A percentile compares a stretch with the other conserved stretches of the same genome.
phyloP scores from a whole-genome alignment of 1,140 invertebrate species.

The Hesperophylax magnus region DNA sequence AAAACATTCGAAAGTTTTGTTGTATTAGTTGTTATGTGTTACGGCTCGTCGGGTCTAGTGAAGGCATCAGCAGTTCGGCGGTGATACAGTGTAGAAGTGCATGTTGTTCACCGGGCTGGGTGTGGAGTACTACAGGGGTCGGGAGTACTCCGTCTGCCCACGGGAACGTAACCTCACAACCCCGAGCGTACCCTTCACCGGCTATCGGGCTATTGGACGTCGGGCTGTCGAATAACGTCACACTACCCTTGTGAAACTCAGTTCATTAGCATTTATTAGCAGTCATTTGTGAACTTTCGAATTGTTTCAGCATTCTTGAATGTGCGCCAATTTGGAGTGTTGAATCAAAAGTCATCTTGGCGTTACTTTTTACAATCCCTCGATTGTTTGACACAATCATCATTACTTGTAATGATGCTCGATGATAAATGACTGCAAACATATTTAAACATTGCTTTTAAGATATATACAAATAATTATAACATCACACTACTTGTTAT shows the following conservation, averaged over 20 bases:
- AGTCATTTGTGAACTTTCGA: too few species aligned
- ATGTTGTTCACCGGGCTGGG: constrained; percentile 18
- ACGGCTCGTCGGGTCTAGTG: background rate
- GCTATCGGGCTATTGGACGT: background rate
- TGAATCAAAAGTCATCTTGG: too few species aligned
- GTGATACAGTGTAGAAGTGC: constrained; percentile 23
- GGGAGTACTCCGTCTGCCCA: background rate
- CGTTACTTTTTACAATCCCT: too few species aligned
- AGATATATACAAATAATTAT: too few species aligned
- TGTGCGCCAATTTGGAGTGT: too few species aligned
- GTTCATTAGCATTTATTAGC: too few species aligned
- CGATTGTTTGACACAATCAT: too few species aligned
- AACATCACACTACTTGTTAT: background rate
- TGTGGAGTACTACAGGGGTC: constrained; percentile 24
- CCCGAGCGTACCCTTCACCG: background rate
- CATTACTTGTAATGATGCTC: too few species aligned
- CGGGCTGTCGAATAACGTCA: background rate
- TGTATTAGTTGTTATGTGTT: constrained; percentile 11
- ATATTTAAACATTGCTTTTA: too few species aligned
- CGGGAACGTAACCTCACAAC: background rate
- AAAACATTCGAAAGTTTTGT: background rate
- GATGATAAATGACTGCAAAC: too few species aligned
- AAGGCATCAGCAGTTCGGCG: background rate
- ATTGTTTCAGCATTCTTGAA: too few species aligned
- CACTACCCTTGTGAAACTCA: background rate